Evolutionary conservation across 2,113 vertebrate genomes (phyloP).

Genomic region (Phylloscopus whistleri): DNA sequence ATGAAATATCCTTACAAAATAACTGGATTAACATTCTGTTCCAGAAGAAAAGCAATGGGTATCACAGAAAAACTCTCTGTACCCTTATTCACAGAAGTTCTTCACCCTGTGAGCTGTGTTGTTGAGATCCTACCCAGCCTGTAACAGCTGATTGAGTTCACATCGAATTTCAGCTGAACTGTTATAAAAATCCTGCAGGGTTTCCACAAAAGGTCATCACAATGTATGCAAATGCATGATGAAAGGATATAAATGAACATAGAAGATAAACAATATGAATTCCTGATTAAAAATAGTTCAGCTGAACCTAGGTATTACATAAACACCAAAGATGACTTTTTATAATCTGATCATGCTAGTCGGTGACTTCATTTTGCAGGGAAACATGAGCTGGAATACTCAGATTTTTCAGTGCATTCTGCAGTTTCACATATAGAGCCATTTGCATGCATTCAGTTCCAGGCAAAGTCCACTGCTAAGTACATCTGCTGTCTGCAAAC

Average conservation of each 20-base stretch:
- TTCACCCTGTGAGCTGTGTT: background rate
- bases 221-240: background rate
- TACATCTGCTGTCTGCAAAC: background rate
- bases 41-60: background rate
- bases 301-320: background rate
- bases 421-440: background rate
- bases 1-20: background rate
- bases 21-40: background rate
- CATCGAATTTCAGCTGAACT: background rate
- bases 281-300: background rate
- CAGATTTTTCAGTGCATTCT: conserved; percentile 33
- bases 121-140: background rate
- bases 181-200: background rate
- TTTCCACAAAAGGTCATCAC: background rate
- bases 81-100: background rate
- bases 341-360: background rate
- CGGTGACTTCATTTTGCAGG: background rate
- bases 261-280: background rate
- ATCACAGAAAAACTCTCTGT: background rate
- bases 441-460: background rate
- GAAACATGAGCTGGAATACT: conserved; percentile 3
- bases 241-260: background rate
- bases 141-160: background rate
- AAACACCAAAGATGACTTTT: background rate
- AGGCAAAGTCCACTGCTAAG: background rate